phyloP scores from a whole-genome alignment of 2,888 invertebrate genomes.

The Tinea semifulvella region DNA sequence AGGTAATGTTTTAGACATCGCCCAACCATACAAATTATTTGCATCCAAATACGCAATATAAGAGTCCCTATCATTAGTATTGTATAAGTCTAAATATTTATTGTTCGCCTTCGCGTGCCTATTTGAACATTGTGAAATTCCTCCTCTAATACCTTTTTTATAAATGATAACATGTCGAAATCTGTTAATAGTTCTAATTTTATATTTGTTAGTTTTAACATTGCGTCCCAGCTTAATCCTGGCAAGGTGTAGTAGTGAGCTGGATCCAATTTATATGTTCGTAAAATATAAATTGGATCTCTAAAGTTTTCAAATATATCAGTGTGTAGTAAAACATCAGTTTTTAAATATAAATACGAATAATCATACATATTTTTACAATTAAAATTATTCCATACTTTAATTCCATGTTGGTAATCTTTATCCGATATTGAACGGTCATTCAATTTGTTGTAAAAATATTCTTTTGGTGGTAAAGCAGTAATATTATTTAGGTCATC shows the following conservation, averaged over 20 bases:
- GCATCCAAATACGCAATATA: constrained; percentile 29
- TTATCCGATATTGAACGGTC: constrained; percentile 17
- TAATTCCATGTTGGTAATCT: constrained; percentile 23
- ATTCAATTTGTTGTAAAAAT: constrained; percentile 20
- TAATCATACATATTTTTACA: constrained; percentile 26
- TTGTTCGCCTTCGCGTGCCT: constrained; percentile 30
- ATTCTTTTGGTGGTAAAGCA: constrained; percentile 18
- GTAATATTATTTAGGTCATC: too few relatives aligned
- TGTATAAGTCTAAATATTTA: constrained; percentile 23
- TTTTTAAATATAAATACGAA: constrained; percentile 27
- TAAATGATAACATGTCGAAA: constrained; percentile 21
- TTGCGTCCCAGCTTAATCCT: constrained; percentile 23
- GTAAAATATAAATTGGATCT: too few relatives aligned
- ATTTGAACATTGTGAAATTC: constrained; percentile 22
- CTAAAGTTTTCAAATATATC: constrained; percentile 33
- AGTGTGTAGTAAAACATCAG: constrained; percentile 26
- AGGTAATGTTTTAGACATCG: too few relatives aligned
- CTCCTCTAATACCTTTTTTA: constrained; percentile 22
- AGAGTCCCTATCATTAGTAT: constrained; percentile 19
- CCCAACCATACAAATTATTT: constrained; percentile 33
- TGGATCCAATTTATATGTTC: constrained; percentile 23
- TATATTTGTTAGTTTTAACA: constrained; percentile 21
- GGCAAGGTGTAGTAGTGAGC: constrained; percentile 18
- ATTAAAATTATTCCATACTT: constrained; percentile 25
- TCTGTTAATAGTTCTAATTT: constrained; percentile 22